phyloP scores from a whole-genome alignment of 2,797 vertebrate species.

The Podargus strigoides region DNA sequence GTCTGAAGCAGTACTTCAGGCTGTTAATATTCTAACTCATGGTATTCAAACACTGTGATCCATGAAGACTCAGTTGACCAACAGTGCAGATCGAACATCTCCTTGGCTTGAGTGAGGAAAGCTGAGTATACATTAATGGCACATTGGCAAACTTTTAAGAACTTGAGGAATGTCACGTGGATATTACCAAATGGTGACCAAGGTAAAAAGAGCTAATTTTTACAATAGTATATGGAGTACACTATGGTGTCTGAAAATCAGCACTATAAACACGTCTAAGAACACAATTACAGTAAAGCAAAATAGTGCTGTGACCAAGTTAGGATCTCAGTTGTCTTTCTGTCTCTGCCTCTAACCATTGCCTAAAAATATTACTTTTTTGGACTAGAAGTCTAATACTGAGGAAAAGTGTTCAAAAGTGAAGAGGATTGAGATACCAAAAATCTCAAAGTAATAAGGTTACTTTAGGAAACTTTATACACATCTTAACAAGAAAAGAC shows the following conservation, averaged over 20 bases:
- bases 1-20: not conserved
- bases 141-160: not conserved
- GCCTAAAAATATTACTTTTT: not conserved
- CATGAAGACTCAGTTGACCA: not conserved
- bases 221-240: not conserved
- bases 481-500: not conserved
- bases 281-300: not conserved
- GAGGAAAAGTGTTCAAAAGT: not conserved
- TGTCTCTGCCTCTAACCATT: not conserved
- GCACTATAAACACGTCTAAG: not conserved
- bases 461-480: not conserved
- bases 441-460: not conserved
- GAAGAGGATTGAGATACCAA: not conserved
- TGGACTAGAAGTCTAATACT: not conserved
- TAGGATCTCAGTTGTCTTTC: not conserved
- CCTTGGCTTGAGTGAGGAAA: not conserved
- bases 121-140: not conserved
- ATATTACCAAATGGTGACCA: not conserved
- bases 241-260: not conserved
- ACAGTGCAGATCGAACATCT: not conserved
- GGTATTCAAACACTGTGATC: not conserved
- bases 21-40: conserved; percentile 17
- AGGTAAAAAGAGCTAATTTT: not conserved
- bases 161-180: not conserved
- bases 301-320: not conserved